A percentile compares a stretch with the other conserved stretches of the same genome.
phyloP scores from a whole-genome alignment of 1,140 invertebrate species.

The Tetramorium parvispinum region DNA sequence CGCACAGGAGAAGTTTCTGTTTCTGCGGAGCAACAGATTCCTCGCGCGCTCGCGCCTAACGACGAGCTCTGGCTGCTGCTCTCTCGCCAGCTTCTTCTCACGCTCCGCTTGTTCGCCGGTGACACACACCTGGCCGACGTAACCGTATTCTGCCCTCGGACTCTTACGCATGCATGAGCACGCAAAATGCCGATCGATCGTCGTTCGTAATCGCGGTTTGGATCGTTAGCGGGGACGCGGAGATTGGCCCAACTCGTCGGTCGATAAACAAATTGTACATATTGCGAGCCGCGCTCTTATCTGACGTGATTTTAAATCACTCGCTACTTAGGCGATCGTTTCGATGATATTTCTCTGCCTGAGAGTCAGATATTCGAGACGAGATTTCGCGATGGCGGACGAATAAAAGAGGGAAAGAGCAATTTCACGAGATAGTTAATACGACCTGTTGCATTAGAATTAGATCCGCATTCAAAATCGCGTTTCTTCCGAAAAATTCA shows the following conservation, averaged over 20 bases:
- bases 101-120: constrained; percentile 62
- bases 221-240: constrained; percentile 59
- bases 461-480: neutral
- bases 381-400: neutral
- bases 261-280: constrained; percentile 68
- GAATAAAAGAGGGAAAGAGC: neutral
- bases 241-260: constrained; percentile 31
- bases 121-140: constrained; percentile 77
- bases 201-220: constrained; percentile 67
- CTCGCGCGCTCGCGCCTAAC: neutral
- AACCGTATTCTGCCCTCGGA: constrained; percentile 80
- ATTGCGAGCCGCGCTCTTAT: constrained; percentile 54
- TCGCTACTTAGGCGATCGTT: constrained; percentile 11
- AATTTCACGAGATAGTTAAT: neutral
- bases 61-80: neutral
- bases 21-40: neutral
- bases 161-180: constrained; percentile 74
- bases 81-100: constrained; percentile 31
- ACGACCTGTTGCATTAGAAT: neutral
- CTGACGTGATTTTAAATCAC: constrained; percentile 59
- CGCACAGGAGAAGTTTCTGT: neutral
- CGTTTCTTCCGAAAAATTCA: neutral
- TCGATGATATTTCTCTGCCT: constrained; percentile 25
- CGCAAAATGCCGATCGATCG: constrained; percentile 68
- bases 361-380: neutral